phyloP scores from a whole-genome alignment of 2,888 invertebrate genomes.

The Cancer borealis region DNA sequence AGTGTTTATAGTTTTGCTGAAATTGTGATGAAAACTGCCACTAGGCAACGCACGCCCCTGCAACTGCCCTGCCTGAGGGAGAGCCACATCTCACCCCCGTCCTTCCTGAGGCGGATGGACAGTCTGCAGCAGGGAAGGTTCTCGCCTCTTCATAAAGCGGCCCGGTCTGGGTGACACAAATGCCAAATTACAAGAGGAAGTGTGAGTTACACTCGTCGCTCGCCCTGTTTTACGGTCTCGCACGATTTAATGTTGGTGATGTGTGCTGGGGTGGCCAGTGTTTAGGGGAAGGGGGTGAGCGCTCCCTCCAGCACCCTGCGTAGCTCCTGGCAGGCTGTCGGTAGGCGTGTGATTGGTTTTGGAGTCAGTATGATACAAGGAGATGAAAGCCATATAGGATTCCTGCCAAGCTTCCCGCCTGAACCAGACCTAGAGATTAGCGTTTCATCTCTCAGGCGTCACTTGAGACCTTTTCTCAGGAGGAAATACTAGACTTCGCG shows the following conservation, averaged over 20 bases:
- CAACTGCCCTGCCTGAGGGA: background rate
- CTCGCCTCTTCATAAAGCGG: conserved; percentile 60
- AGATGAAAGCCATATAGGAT: conserved; percentile 21
- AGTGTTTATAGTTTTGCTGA: background rate
- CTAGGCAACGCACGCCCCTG: background rate
- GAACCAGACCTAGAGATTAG: background rate
- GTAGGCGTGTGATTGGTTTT: conserved; percentile 30
- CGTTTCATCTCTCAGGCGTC: background rate
- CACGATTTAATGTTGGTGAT: conserved; percentile 17
- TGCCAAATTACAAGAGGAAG: conserved; percentile 61
- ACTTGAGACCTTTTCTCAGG: background rate
- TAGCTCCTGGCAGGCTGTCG: background rate
- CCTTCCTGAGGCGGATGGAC: conserved; percentile 16
- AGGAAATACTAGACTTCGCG: background rate
- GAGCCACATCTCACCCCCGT: background rate
- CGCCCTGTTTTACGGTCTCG: background rate
- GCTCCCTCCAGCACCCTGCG: background rate
- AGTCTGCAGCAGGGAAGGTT: conserved; percentile 27
- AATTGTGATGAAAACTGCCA: background rate
- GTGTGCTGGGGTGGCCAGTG: conserved; percentile 8
- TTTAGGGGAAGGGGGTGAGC: background rate
- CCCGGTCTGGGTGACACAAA: conserved; percentile 57
- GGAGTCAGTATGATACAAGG: background rate
- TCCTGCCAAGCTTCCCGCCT: background rate
- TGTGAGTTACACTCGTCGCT: conserved; percentile 49